Percentiles rank a stretch among this genome's conserved stretches.
Conservation (phyloP, 2,888 invertebrate species). For the Cerceris rybyensis region DNA sequence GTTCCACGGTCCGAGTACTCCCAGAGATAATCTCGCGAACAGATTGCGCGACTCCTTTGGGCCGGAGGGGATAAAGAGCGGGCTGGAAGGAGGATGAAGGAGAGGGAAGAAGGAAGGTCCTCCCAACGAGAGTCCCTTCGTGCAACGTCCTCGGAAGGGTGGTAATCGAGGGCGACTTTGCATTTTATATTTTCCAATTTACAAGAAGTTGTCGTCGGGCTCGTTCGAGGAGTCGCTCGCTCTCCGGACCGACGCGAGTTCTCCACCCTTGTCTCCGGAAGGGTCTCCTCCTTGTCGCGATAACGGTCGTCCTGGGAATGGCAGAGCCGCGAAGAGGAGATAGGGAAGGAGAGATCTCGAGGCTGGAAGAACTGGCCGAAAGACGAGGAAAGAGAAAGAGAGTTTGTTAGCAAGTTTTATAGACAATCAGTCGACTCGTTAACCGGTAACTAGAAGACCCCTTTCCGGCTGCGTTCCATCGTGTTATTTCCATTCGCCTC, state of each 20-base stretch:
- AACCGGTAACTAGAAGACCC: slow-evolving; percentile 71
- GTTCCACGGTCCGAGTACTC: neutral
- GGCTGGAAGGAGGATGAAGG: neutral
- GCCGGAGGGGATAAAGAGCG: neutral
- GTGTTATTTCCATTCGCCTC: slow-evolving; percentile 72
- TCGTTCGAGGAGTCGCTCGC: slow-evolving; percentile 30
- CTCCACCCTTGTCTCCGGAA: slow-evolving; percentile 49
- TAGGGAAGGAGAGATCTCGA: slow-evolving; percentile 10
- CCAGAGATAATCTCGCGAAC: slow-evolving; percentile 11
- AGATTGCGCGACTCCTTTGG: slow-evolving; percentile 13
- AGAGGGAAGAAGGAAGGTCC: neutral
- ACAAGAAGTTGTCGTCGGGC: slow-evolving; percentile 56
- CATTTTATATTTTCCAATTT: slow-evolving; percentile 74
- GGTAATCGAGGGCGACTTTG: slow-evolving; percentile 55
- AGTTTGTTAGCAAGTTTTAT: slow-evolving; percentile 77
- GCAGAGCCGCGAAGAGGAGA: slow-evolving; percentile 42
- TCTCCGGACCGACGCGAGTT: neutral
- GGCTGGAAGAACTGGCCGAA: slow-evolving; percentile 15
- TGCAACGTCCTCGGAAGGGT: slow-evolving; percentile 12
- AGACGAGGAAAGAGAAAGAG: slow-evolving; percentile 35
- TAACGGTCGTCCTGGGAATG: slow-evolving; percentile 62
- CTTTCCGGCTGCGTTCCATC: slow-evolving; percentile 64
- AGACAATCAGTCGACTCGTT: slow-evolving; percentile 77
- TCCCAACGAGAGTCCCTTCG: neutral
- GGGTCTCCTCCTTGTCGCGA: slow-evolving; percentile 52